Evolutionary conservation across 2,888 invertebrate species (phyloP), one percentile per base, ranked within the genome.

Genomic region (Eumerus sabulonum): DNA sequence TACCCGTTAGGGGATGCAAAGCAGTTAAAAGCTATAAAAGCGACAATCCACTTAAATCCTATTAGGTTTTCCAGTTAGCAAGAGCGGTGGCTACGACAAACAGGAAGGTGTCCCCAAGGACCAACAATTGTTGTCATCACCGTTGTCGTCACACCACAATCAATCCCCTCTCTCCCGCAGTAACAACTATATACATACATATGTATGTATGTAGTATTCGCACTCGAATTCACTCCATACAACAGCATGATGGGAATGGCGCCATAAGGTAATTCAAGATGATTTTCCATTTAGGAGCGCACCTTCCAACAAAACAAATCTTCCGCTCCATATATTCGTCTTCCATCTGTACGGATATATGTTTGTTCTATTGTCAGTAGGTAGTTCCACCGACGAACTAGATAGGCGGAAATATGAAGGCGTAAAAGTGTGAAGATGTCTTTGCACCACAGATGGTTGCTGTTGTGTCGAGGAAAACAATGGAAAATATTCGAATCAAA

Each of bases 271-370:
- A 77, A 77, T 77, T 77, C 67, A 67, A 73, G 77, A 73, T 67
- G 77, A 73, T 77, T 73, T 77, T 47, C 62, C 62, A 73, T 66
- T 77, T 59, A 77, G 59, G 51, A 57, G 59, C 27, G 27, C 45
- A 73, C 51, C 67, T 40, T 67, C 50, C 16, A 73, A 72, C 67
- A 73, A 73, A 77, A 73, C 73, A 77, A 73, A 77, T 77, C 72
- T 77, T 77, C 62, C 67, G 77, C 77, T 77, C 73, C 73, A 77
- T 73, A 77, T 53, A 68, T 54, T 66, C 35, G 13, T 18, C 45
- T 48, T 62, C 35, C 47, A n/a, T n/a, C n/a, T n/a, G n/a, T n/a
- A n/a, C 19, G 35, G 50, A 40, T 17, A 42, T 51, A 17, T 27
- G 16, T 68, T 62, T 56, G 63, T 47, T 51, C 59, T 57, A 64